Evolutionary conservation across 2,888 invertebrate genomes (phyloP).

Genomic region (Meandrusa payeni): DNA sequence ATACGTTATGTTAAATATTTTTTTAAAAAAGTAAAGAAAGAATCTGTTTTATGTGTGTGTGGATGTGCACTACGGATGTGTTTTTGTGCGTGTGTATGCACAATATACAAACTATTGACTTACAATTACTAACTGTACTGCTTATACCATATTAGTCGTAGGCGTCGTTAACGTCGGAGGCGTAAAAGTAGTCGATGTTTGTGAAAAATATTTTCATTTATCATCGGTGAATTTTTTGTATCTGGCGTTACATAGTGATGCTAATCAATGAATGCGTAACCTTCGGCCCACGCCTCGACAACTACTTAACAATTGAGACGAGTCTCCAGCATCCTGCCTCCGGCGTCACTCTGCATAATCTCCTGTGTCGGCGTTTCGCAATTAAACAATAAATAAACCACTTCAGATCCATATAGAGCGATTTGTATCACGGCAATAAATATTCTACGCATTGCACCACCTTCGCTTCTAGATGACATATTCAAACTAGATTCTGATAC

Average conservation of each 20-base stretch:
- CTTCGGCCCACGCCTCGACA: neutral
- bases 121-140: too few relatives aligned
- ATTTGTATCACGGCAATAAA: constrained; percentile 5
- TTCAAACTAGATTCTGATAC: neutral
- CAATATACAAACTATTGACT: too few relatives aligned
- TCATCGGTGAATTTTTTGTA: constrained; percentile 3
- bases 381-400: constrained; percentile 19
- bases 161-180: too few relatives aligned
- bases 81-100: too few relatives aligned
- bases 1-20: too few relatives aligned
- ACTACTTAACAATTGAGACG: constrained; percentile 19
- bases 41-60: too few relatives aligned
- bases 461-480: constrained; percentile 3
- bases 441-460: constrained; percentile 1
- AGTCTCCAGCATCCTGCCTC: constrained; percentile 13
- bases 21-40: too few relatives aligned
- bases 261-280: constrained; percentile 19
- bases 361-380: constrained; percentile 15
- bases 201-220: neutral
- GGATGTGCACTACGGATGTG: too few relatives aligned
- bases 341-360: constrained; percentile 12
- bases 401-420: constrained; percentile 15
- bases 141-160: too few relatives aligned
- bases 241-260: neutral
- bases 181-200: too few relatives aligned